phyloP scores from a whole-genome alignment of 2,888 invertebrate species.

The Octodonta nipae region DNA sequence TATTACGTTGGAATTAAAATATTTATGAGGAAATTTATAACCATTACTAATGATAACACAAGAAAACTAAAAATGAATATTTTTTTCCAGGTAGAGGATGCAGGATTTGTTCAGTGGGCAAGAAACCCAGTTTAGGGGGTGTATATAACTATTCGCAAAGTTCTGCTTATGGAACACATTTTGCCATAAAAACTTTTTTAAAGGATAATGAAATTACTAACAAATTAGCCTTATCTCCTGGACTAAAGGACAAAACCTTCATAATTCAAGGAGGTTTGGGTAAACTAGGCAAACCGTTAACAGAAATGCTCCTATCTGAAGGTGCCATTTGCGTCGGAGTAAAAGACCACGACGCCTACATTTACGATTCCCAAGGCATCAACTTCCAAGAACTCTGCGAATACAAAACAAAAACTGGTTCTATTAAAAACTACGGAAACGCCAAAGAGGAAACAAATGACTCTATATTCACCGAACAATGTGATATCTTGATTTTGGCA shows the following conservation, averaged over 20 bases:
- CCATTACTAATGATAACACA: too few species aligned
- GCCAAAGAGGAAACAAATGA: conserved; percentile 18
- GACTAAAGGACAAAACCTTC: conserved; percentile 27
- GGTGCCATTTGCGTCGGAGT: conserved; percentile 31
- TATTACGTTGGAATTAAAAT: too few species aligned
- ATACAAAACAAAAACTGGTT: conserved; percentile 20
- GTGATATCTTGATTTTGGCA: conserved; percentile 29
- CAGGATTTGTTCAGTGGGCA: too few species aligned
- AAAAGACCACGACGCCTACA: conserved; percentile 25
- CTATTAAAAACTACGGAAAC: conserved; percentile 20
- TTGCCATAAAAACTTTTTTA: too few species aligned
- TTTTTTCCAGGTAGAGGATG: too few species aligned
- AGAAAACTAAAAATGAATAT: too few species aligned
- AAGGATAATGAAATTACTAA: too few species aligned
- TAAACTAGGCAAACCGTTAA: conserved; percentile 25
- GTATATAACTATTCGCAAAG: too few species aligned
- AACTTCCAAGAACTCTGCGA: conserved; percentile 22
- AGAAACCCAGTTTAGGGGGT: too few species aligned
- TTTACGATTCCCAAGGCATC: conserved; percentile 27
- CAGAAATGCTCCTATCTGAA: conserved; percentile 18
- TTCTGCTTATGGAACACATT: too few species aligned
- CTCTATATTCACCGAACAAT: conserved; percentile 24
- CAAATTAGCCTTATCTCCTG: too few species aligned
- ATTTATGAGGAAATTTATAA: too few species aligned
- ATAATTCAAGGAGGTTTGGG: conserved; percentile 31